phyloP scores from a whole-genome alignment of 2,888 invertebrate genomes.

The Epiblema foenella region DNA sequence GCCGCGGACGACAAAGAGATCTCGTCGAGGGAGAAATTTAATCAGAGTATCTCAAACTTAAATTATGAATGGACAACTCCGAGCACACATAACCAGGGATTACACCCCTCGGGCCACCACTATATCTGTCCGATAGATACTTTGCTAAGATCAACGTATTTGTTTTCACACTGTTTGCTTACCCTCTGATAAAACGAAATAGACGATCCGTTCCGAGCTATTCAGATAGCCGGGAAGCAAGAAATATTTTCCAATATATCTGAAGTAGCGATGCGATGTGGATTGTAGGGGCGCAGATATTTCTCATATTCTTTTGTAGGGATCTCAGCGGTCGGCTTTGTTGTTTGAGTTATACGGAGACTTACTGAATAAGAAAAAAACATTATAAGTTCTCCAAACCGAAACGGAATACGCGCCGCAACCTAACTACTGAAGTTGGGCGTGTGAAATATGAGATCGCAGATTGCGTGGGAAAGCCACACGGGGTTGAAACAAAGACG shows the following conservation, averaged over 20 bases:
- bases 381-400: constrained; percentile 61
- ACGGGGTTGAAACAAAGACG: constrained; percentile 27
- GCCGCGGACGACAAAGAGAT: constrained; percentile 64
- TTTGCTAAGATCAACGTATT: constrained; percentile 48
- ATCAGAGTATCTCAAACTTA: constrained; percentile 64
- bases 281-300: constrained; percentile 75
- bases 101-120: constrained; percentile 31
- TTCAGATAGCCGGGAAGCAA: constrained; percentile 62
- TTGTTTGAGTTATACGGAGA: constrained; percentile 74
- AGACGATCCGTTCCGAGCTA: constrained; percentile 56
- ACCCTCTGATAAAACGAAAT: constrained; percentile 53
- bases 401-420: constrained; percentile 53
- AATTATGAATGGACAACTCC: constrained; percentile 57
- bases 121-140: constrained; percentile 33
- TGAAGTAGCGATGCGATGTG: constrained; percentile 72
- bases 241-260: constrained; percentile 78
- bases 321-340: constrained; percentile 73
- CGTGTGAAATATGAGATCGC: constrained; percentile 42
- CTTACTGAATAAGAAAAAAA: constrained; percentile 75
- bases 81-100: constrained; percentile 28
- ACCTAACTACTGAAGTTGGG: constrained; percentile 61
- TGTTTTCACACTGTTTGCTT: constrained; percentile 50
- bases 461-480: constrained; percentile 39
- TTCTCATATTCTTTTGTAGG: constrained; percentile 81
- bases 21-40: constrained; percentile 65